Percentiles rank a stretch among this genome's conserved stretches.
Evolutionary conservation across 1,140 invertebrate genomes (phyloP).

Genomic region (Sarcophaga bullata): DNA sequence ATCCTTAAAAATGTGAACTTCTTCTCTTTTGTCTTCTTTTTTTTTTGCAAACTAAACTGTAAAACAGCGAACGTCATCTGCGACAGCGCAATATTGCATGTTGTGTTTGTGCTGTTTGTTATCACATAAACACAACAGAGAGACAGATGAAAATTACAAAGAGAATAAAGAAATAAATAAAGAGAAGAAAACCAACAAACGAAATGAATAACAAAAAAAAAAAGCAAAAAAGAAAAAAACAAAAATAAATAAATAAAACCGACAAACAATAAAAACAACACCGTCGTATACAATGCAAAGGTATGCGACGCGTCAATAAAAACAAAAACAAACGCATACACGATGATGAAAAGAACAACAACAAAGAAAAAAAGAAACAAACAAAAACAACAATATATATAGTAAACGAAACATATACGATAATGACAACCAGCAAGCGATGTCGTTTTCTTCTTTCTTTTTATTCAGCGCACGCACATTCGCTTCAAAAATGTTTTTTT

Average conservation of each 20-base stretch:
- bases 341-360: conserved; percentile 1
- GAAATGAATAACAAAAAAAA: no score
- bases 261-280: conserved; percentile 20
- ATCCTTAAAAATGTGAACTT: no score
- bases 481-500: background rate
- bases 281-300: background rate
- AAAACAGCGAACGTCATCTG: no score
- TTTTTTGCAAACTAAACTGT: no score
- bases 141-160: background rate
- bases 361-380: background rate
- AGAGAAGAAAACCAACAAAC: background rate
- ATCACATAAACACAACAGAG: background rate
- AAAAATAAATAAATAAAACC: background rate
- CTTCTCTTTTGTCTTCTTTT: no score
- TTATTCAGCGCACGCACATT: conserved; percentile 13
- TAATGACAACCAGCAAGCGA: background rate
- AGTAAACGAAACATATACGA: background rate
- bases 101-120: background rate
- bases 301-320: conserved; percentile 37
- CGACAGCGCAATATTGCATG: background rate
- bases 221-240: no score
- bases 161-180: background rate
- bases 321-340: background rate
- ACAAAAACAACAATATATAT: background rate
- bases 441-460: background rate